A percentile compares a stretch with the other conserved stretches of the same genome.
phyloP scores from a whole-genome alignment of 2,888 invertebrate genomes.

The Stomorhina lunata region DNA sequence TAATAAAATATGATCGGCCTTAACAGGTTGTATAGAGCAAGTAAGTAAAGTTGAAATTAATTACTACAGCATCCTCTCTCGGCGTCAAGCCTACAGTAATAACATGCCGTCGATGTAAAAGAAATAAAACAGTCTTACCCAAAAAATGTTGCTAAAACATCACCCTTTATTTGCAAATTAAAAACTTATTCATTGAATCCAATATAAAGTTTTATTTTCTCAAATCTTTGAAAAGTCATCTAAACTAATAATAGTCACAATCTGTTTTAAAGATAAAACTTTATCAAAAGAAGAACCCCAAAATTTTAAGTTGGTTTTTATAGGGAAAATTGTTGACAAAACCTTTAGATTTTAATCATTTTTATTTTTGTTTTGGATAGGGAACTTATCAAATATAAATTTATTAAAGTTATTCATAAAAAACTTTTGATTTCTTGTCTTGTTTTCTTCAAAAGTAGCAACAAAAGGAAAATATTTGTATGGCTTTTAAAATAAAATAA shows the following conservation, averaged over 20 bases:
- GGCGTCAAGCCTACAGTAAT: too few relatives aligned
- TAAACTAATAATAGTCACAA: slow-evolving; percentile 18
- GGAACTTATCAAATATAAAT: background rate
- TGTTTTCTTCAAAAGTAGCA: background rate
- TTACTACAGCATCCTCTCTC: too few relatives aligned
- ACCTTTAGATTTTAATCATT: background rate
- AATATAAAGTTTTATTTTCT: background rate
- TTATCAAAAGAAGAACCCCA: background rate
- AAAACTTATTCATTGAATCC: too few relatives aligned
- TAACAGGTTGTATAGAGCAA: too few relatives aligned
- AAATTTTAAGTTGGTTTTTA: background rate
- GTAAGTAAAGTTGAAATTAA: too few relatives aligned
- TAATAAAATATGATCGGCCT: too few relatives aligned
- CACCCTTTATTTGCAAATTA: too few relatives aligned
- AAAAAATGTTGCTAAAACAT: too few relatives aligned
- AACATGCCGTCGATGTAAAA: too few relatives aligned
- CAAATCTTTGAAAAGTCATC: background rate
- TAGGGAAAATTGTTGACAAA: background rate
- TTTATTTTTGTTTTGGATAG: background rate
- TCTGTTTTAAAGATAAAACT: background rate
- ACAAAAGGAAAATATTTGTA: background rate
- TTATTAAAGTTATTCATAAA: background rate
- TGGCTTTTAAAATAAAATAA: background rate
- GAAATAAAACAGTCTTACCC: too few relatives aligned
- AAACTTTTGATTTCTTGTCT: background rate